Evolutionary conservation across 2,888 invertebrate species (phyloP).

Genomic region (Phoronis australis): DNA sequence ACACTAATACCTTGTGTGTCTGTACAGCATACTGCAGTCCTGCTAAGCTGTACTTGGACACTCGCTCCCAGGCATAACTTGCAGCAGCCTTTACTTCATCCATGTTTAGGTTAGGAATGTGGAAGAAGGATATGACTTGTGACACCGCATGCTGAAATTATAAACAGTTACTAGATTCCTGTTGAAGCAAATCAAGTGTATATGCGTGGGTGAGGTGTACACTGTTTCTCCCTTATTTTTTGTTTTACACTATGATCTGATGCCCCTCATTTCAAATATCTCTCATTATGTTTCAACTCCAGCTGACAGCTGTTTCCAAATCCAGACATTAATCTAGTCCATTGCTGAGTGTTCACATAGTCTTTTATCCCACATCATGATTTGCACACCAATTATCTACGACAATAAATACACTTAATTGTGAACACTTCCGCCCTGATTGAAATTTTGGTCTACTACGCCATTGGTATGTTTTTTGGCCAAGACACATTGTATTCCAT

Average conservation of each 20-base stretch:
- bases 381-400: too few species aligned
- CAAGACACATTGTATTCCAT: too few species aligned
- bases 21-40: conserved; percentile 58
- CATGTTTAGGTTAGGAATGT: conserved; percentile 35
- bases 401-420: too few species aligned
- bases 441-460: too few species aligned
- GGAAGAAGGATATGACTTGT: conserved; percentile 68
- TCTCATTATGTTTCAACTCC: too few species aligned
- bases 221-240: background rate
- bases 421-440: too few species aligned
- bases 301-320: too few species aligned
- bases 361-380: too few species aligned
- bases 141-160: conserved; percentile 65
- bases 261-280: too few species aligned
- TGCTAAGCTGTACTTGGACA: conserved; percentile 50
- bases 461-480: too few species aligned
- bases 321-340: too few species aligned
- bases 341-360: too few species aligned
- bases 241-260: background rate
- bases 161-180: background rate
- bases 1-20: conserved; percentile 58
- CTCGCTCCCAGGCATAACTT: conserved; percentile 46
- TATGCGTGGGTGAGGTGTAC: background rate
- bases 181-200: background rate
- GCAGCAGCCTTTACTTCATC: conserved; percentile 33